Conservation (phyloP, 2,888 invertebrate genomes). For the Eudasyphora cyanicolor region DNA sequence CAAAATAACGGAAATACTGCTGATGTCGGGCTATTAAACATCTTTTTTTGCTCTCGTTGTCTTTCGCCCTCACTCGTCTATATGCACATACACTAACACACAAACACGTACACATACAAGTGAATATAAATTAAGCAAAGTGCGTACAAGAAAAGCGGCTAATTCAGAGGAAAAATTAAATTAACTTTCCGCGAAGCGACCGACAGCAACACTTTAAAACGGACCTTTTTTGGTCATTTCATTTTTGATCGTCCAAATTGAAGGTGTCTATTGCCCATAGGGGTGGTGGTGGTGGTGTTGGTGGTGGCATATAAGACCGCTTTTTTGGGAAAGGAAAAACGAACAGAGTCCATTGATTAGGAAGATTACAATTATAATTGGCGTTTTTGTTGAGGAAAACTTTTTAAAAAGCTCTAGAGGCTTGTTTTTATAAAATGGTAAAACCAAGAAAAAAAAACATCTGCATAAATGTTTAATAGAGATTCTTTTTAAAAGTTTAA, state of each 20-base stretch:
- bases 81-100: no score
- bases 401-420: no score
- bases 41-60: not conserved
- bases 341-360: conserved; percentile 19
- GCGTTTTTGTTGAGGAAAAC: not conserved
- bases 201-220: conserved; percentile 20
- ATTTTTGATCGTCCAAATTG: not conserved
- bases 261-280: not conserved
- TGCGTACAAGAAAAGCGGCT: conserved; percentile 36
- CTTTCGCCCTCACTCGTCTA: not conserved
- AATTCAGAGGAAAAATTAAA: conserved; percentile 58
- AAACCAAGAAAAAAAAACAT: no score
- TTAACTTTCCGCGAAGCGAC: conserved; percentile 43
- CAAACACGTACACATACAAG: not conserved
- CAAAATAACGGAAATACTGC: conserved; percentile 55
- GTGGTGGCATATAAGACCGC: not conserved
- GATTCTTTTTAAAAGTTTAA: no score
- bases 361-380: conserved; percentile 13
- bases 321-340: no score
- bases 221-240: conserved; percentile 7
- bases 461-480: no score
- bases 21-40: conserved; percentile 16
- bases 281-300: not conserved
- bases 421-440: no score
- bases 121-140: conserved; percentile 35